Conservation (phyloP, 2,113 vertebrate species). For the Hassar affinis region DNA sequence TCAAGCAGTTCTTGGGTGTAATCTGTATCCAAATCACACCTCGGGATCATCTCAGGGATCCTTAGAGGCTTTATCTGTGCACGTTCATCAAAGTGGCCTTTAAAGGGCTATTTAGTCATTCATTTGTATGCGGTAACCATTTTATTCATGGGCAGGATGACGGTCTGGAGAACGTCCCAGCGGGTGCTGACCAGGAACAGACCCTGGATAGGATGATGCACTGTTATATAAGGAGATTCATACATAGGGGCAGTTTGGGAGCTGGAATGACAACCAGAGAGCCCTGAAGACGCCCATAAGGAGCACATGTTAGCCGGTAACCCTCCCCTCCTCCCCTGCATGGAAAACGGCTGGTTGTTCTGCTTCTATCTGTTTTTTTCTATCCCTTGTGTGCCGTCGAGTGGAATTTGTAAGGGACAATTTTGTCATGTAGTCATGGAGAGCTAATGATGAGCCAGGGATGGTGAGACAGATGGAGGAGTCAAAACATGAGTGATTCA, state of each 20-base stretch:
- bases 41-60: constrained; percentile 1
- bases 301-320: not conserved
- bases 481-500: not conserved
- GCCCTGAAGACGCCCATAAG: not conserved
- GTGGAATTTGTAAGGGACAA: constrained; percentile 65
- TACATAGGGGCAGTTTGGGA: not conserved
- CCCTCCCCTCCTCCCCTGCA: no score
- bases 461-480: not conserved
- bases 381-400: constrained; percentile 71
- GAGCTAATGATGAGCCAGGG: constrained; percentile 64
- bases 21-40: not conserved
- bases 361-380: constrained; percentile 74
- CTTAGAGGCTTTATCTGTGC: not conserved
- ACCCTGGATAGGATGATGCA: not conserved
- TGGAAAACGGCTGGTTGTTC: no score
- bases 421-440: constrained; percentile 65
- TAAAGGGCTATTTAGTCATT: not conserved
- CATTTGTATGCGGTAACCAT: not conserved
- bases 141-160: not conserved
- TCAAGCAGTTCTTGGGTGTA: constrained; percentile 46
- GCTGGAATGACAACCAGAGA: not conserved
- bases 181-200: not conserved
- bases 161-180: not conserved
- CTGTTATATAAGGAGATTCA: not conserved
- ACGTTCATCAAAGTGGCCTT: not conserved